Evolutionary conservation across 2,888 invertebrate species (phyloP), one percentile per base, ranked within the genome.

Genomic region (Meteorus cinctellus): DNA sequence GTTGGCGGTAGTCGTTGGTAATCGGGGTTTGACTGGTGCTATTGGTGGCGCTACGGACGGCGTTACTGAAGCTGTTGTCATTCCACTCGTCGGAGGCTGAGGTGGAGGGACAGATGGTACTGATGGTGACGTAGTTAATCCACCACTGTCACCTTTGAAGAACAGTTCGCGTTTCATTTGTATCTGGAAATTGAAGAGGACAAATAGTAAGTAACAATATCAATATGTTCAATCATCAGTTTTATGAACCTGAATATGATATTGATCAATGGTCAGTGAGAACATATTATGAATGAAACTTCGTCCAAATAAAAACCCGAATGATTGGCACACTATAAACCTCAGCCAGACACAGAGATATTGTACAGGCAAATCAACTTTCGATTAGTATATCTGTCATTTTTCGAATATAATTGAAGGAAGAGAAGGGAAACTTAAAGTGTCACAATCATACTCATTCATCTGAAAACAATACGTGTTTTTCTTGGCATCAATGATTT

Each of bases 111-210:
- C 91, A 83, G 93, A 92, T 79, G 93, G 93, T 77, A 88, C 88
- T 67, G 93, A 93, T 80, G 81, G 80, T n/a, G 80, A 78, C 41
- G 79, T 71, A 72, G 87, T 86, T 76, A 88, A 81, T 55, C 83
- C 84, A 16, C 83, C 77, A 72, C 76, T 79, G 14, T 88, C 88
- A 27, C 88, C 85, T 90, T 95, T 95, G 91, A 96, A 96, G 91
- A 96, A 96, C 91, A 96, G 92, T 92, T 96, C 96, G 85, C 96
- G 93, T 92, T 96, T 96, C 89, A 93, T 94, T 91, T 95, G 95
- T 90, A 95, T 92, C 94, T 95, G 92, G 24, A 92, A 91, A 29
- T 36, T 8, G 8, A 19, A 48, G 14, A 48, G n/a, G 14, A 48
- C 4, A 2, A 48, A 16, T 16, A 48, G 16, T 48, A 16, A 48